Evolutionary conservation across 2,888 invertebrate species (phyloP), one percentile per base, ranked within the genome.

Genomic region (Eristalis intricaria): DNA sequence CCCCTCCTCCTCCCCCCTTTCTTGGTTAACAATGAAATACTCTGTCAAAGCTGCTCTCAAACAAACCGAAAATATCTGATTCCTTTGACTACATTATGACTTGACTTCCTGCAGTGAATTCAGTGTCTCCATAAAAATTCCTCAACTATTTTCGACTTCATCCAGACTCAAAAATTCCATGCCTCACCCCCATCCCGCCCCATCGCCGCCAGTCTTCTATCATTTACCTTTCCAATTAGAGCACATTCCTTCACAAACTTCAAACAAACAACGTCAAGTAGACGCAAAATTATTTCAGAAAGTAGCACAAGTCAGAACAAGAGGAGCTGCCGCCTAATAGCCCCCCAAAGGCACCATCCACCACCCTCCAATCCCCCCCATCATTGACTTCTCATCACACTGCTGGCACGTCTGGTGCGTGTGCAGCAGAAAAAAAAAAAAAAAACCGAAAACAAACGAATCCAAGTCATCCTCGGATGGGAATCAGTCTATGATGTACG

Each of bases 401-500:
- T 23, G n/a, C 26, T 23, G n/a, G 32, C 80, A 84, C 68, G 70
- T 65, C 78, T 60, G 19, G 64, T 76, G 40, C 29, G 26, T 74
- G 29, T 35, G 50, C 22, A 50, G 35, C 15, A 43, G 32, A 65
- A 35, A 65, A 68, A 76, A 3, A 50, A 22, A 38, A 38, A 26
- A 26, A 26, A 26, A 26, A n/a, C n/a, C 43, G 43, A n/a, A n/a
- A 43, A 15, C 43, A 15, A 43, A 4, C 1, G 23, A 64, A 7
- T 4, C 40, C 23, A 19, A 35, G 38, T 23, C 40, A 19, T 22
- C 32, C 23, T 56, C 69, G 50, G 8, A 32, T 83, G 75, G 26
- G 66, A 83, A 81, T 78, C 83, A 79, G 70, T 70, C 64, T 75
- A 61, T 58, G 64, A 84, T 69, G 65, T 66, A 69, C 74, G 75